These are phyloP conservation scores for Mastomys coucha DNA, from an alignment of 2,113 vertebrate species.

Conservation along the genomic window DNA sequence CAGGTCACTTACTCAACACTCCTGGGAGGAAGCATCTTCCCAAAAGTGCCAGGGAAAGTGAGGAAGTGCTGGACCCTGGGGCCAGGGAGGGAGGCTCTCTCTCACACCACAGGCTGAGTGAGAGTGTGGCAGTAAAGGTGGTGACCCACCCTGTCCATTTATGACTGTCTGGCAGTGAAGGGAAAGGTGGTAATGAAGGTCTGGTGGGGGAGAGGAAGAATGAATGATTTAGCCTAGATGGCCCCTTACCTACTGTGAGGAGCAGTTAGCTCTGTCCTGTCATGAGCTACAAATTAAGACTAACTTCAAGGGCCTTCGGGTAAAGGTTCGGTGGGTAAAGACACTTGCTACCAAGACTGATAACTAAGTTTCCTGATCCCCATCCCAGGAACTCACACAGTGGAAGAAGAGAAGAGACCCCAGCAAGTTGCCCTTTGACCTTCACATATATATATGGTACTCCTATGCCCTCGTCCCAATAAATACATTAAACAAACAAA, in stretches of 20 bases:
- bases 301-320: not conserved
- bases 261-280: not conserved
- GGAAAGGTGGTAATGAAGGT: conserved; percentile 1
- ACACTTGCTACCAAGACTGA: not conserved
- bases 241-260: not conserved
- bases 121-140: not conserved
- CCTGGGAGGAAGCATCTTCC: not conserved
- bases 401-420: not conserved
- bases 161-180: not conserved
- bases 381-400: not conserved
- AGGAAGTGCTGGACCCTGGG: conserved; percentile 58
- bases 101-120: not conserved
- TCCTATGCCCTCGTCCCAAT: not conserved
- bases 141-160: not conserved
- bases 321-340: not conserved
- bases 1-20: conserved; percentile 58
- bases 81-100: conserved; percentile 38
- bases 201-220: not conserved
- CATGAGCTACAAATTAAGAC: conserved; percentile 18
- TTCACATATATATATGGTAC: not conserved
- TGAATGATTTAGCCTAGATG: not conserved
- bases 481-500: not conserved
- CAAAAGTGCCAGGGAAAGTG: conserved; percentile 39
- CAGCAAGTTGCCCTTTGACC: not conserved
- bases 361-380: not conserved